Conservation (phyloP, 2,797 vertebrate genomes). For the Falco biarmicus region DNA sequence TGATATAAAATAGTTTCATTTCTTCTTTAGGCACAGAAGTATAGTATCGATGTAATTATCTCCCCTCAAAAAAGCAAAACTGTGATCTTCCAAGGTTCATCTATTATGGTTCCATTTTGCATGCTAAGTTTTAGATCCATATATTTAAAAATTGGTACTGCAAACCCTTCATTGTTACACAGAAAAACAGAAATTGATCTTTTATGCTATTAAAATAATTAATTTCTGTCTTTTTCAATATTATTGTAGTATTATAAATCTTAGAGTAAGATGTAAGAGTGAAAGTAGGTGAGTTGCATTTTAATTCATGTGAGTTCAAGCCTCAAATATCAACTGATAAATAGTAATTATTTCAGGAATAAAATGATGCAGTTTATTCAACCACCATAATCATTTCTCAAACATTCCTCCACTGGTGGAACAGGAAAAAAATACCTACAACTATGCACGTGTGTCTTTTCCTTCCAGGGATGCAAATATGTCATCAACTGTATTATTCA, state of each 20-base stretch:
- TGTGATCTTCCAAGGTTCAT: background rate
- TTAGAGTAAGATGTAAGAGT: background rate
- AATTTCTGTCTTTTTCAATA: background rate
- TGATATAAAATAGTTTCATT: background rate
- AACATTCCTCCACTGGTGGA: background rate
- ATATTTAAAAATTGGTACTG: background rate
- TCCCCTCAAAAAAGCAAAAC: background rate
- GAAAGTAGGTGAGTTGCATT: background rate
- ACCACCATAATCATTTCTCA: background rate
- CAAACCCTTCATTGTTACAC: background rate
- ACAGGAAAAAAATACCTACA: background rate
- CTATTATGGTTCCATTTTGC: background rate
- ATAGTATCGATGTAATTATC: background rate
- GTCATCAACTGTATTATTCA: slow-evolving; percentile 33
- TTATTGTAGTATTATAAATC: background rate
- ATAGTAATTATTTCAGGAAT: background rate
- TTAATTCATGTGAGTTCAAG: background rate
- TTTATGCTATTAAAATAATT: background rate
- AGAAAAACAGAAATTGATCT: background rate
- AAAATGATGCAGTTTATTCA: background rate
- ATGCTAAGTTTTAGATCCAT: background rate
- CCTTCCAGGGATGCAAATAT: slow-evolving; percentile 75
- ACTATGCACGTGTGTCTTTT: background rate
- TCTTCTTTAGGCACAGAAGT: background rate
- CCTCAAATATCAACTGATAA: background rate